These are phyloP conservation scores for Yponomeuta cagnagella DNA, from an alignment of 2,888 invertebrate genomes.

Conservation along the genomic window DNA sequence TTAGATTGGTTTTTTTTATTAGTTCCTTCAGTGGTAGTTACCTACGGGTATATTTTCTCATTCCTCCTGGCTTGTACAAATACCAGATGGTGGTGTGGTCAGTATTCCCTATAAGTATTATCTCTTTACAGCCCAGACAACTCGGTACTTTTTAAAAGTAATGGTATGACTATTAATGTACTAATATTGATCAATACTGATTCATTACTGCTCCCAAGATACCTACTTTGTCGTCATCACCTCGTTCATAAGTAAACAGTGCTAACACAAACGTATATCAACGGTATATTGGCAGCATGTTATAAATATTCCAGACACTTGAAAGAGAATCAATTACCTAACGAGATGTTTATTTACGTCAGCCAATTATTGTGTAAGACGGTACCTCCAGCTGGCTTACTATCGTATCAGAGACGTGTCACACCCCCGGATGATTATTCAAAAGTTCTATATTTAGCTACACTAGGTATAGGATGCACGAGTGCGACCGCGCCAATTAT, in stretches of 20 bases:
- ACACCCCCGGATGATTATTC: not conserved
- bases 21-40: too few species aligned
- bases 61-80: too few species aligned
- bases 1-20: too few species aligned
- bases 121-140: too few species aligned
- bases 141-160: too few species aligned
- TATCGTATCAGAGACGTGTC: conserved; percentile 5
- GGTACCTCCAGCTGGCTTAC: conserved; percentile 6
- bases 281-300: not conserved
- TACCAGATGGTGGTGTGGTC: too few species aligned
- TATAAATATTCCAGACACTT: not conserved
- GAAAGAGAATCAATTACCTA: not conserved
- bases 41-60: too few species aligned
- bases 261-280: not conserved
- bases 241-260: not conserved
- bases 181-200: too few species aligned
- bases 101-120: too few species aligned
- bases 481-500: not conserved
- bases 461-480: not conserved
- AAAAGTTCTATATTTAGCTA: conserved; percentile 5
- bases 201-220: too few species aligned
- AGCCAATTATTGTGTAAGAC: conserved; percentile 5
- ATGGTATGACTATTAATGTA: too few species aligned
- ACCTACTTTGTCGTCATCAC: not conserved
- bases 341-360: conserved; percentile 1